Evolutionary conservation across 1,140 invertebrate genomes (phyloP), one percentile per base, ranked within the genome.

Genomic region (Heliconius melpomene): DNA sequence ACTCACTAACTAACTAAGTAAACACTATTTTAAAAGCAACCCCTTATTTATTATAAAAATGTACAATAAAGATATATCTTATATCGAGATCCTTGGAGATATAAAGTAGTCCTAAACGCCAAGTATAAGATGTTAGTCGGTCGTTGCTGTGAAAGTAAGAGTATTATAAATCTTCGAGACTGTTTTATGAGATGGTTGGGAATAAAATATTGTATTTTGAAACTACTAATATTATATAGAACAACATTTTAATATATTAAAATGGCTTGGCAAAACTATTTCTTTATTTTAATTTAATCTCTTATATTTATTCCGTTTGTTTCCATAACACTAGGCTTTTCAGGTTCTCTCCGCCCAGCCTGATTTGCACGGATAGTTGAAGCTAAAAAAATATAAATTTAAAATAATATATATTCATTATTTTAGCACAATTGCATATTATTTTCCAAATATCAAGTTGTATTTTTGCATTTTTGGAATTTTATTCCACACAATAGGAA

Each of bases 91-190:
- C 54, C 50, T 60, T 26, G 46, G 52, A 29, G 46, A 66, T 18
- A 74, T 40, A 66, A 73, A 74, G 77, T 50, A 70, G 29, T 52
- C 52, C 11, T 72, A 54, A 72, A 72, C 52, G 38, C 74, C 74
- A 75, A 75, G 50, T 46, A 18, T 75, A 54, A 75, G 50, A 75
- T 32, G 40, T 72, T 72, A 40, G 60, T 66, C 26, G 26, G 60
- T 40, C 32, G 29, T 72, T 40, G 71, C 32, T 72, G 32, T 72
- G 38, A 40, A 72, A 72, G 2, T 40, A 38, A 72, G 32, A n/a
- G 71, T 36, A 72, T 72, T 38, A 72, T 72, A 72, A 72, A 72
- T 72, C 71, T 72, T 20, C 18, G 6, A n/a, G 71, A 40, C 71
- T 72, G 71, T 38, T 40, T 72, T 72, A 72, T 40, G 71, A 20